Conservation (phyloP, 2,888 invertebrate species). For the Pocota personata region DNA sequence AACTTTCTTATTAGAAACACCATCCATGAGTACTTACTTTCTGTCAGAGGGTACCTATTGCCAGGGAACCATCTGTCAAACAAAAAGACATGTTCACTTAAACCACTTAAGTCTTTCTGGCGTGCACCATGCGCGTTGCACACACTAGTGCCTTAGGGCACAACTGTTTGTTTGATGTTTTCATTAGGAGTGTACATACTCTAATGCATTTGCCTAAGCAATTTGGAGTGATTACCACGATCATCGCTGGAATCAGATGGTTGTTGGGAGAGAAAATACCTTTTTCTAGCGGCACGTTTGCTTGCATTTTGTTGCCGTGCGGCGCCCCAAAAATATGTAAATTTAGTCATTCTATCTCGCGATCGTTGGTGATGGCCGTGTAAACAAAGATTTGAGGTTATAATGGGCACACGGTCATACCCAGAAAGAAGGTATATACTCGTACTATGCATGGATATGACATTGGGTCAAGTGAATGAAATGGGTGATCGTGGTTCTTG, state of each 20-base stretch:
- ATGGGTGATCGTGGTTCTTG: not conserved
- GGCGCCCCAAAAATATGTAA: constrained; percentile 18
- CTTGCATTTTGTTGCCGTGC: not conserved
- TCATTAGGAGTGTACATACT: constrained; percentile 55
- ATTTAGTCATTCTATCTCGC: not conserved
- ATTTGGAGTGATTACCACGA: constrained; percentile 62
- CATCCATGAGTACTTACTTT: constrained; percentile 5
- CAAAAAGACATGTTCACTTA: constrained; percentile 51
- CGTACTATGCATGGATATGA: not conserved
- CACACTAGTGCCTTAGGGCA: constrained; percentile 25
- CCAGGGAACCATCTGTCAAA: constrained; percentile 43
- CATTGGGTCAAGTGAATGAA: constrained; percentile 29
- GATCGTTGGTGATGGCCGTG: not conserved
- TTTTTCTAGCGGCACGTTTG: not conserved
- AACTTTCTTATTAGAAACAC: constrained; percentile 16
- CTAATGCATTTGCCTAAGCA: constrained; percentile 63
- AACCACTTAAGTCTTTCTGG: constrained; percentile 38
- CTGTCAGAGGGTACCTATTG: not conserved
- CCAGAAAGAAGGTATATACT: not conserved
- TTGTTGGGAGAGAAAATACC: not conserved
- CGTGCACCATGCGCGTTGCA: constrained; percentile 9
- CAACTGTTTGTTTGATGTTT: constrained; percentile 64
- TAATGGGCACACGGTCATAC: not conserved
- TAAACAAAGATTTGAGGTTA: constrained; percentile 3
- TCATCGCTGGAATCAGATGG: constrained; percentile 1